Conservation (phyloP, 2,797 vertebrate species). For the Centroberyx gerrardi region DNA sequence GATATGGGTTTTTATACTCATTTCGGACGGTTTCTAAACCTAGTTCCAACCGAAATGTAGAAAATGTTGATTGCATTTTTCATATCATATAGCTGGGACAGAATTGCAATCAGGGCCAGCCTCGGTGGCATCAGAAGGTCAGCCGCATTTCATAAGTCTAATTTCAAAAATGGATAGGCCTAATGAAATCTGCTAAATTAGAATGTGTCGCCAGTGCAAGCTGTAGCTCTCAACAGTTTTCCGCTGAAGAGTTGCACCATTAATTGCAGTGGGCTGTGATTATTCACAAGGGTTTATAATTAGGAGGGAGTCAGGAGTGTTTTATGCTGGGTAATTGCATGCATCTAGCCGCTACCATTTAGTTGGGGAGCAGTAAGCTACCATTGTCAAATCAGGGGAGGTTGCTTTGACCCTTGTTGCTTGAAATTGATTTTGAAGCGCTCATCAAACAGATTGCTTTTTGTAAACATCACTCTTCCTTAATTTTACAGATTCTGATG, state of each 20-base stretch:
- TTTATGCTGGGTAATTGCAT: conserved; percentile 79
- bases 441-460: conserved; percentile 74
- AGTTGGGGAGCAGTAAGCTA: conserved; percentile 56
- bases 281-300: conserved; percentile 83
- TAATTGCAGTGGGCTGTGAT: conserved; percentile 81
- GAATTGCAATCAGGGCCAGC: conserved; percentile 42
- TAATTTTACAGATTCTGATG: conserved; percentile 65
- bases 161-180: conserved; percentile 63
- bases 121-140: conserved; percentile 49
- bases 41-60: conserved; percentile 28
- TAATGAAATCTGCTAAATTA: conserved; percentile 71
- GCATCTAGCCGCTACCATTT: conserved; percentile 57
- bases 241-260: conserved; percentile 74
- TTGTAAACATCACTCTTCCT: conserved; percentile 72
- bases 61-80: conserved; percentile 30
- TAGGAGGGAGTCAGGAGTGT: conserved; percentile 80
- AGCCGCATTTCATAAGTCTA: conserved; percentile 63
- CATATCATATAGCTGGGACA: neutral
- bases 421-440: conserved; percentile 78
- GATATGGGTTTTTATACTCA: neutral
- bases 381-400: conserved; percentile 69
- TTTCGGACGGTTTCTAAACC: neutral
- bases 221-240: conserved; percentile 59
- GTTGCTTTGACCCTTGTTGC: conserved; percentile 71
- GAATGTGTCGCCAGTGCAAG: conserved; percentile 53